Base-by-base conservation (phyloP, 2,888 invertebrate species). In the Leptura quadrifasciata region DNA sequence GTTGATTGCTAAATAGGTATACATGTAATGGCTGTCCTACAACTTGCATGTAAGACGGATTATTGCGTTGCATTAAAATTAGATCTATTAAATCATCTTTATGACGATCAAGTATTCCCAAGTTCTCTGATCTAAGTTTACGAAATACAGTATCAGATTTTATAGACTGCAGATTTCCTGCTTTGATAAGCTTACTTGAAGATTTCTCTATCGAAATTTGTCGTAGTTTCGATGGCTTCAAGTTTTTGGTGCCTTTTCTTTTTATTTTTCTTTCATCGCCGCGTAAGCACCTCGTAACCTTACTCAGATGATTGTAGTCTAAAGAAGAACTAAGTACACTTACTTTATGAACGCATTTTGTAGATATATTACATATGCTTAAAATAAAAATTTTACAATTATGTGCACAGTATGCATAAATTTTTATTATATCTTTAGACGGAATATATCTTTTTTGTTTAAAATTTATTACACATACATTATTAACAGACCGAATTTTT, bases 101-200 rank as follows among this genome's bases (percentile, higher is more conserved):
- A 54, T 71, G 63, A 6, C 72, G 61, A 21, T 72, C 72, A 52
- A 63, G n/a, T 31, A 27, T 55, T 2, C 18, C 72, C 3, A 72
- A 63, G 18, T 72, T 24, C 47, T 72, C 72, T 1, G 63, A 72
- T 63, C 72, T 47, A 21, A 72, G 17, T 54, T 54, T 72, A n/a
- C 72, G 52, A 4, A 72, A 8, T n/a, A 72, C 72, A 60, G 63
- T 24, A 17, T 60, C 72, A n/a, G 63, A 72, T 60, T 72, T 72
- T 17, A 54, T 63, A 5, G 60, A 9, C n/a, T 71, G 52, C 39
- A 70, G 20, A 24, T 72, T 63, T 9, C 63, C 72, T 55, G 24
- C 72, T 35, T n/a, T n/a, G n/a, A n/a, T n/a, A n/a, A n/a, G n/a
- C n/a, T n/a, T n/a, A n/a, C n/a, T n/a, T n/a, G n/a, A n/a, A n/a